A percentile compares a stretch with the other conserved stretches of the same genome.
These are phyloP conservation scores for Uria aalge DNA, from an alignment of 2,113 vertebrate species.

Conservation along the genomic window DNA sequence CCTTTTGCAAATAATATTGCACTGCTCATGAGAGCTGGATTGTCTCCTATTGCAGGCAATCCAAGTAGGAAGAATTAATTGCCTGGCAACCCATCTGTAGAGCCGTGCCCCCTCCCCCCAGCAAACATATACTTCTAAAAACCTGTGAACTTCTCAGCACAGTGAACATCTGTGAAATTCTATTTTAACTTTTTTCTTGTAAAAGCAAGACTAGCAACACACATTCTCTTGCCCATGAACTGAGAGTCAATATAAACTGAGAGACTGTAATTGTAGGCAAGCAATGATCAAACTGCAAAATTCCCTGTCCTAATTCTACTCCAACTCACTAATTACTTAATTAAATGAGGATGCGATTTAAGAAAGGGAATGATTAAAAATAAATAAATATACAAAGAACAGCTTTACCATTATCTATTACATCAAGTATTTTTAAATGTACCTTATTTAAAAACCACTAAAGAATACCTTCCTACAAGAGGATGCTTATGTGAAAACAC, in stretches of 20 bases:
- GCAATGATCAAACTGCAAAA: not conserved
- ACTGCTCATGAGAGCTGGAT: constrained; percentile 4
- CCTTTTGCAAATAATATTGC: constrained; percentile 45
- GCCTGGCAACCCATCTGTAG: constrained; percentile 54
- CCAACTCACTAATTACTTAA: not conserved
- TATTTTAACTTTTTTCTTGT: not conserved
- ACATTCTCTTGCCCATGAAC: not conserved
- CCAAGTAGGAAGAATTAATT: constrained; percentile 59
- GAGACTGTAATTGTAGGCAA: not conserved
- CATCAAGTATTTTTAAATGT: not conserved
- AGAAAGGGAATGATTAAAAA: not conserved
- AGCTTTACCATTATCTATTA: not conserved
- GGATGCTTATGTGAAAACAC: not conserved
- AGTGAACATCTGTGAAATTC: constrained; percentile 17
- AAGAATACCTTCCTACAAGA: not conserved
- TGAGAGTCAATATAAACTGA: not conserved
- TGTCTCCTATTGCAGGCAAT: constrained; percentile 43
- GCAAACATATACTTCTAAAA: constrained; percentile 30
- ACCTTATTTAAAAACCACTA: not conserved
- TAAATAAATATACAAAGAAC: not conserved
- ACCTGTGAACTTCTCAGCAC: not conserved
- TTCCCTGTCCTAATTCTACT: not conserved
- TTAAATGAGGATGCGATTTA: not conserved
- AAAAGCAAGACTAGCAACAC: not conserved
- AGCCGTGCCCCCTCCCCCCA: not conserved